Percentiles rank a stretch among this genome's conserved stretches.
These are phyloP conservation scores for Acleris laterana DNA, from an alignment of 2,888 invertebrate genomes.

Conservation along the genomic window DNA sequence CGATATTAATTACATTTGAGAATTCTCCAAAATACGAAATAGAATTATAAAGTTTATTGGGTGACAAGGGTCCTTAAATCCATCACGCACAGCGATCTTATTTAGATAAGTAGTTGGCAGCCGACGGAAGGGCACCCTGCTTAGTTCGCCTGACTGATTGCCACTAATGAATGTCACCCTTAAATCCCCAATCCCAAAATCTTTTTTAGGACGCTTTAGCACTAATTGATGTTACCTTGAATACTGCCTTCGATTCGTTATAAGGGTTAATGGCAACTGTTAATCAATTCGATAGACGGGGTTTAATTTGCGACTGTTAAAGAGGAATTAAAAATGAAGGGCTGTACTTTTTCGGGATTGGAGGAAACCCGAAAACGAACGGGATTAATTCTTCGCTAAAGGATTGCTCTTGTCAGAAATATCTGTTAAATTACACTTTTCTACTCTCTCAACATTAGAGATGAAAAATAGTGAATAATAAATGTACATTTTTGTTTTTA, in stretches of 20 bases:
- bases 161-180: slow-evolving; percentile 76
- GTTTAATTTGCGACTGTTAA: slow-evolving; percentile 30
- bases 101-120: slow-evolving; percentile 78
- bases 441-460: too few species aligned
- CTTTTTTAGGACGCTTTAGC: slow-evolving; percentile 33
- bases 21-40: slow-evolving; percentile 17
- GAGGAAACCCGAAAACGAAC: slow-evolving; percentile 26
- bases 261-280: slow-evolving; percentile 31
- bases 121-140: slow-evolving; percentile 73
- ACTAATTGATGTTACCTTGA: slow-evolving; percentile 38
- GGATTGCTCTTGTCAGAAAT: slow-evolving; percentile 20
- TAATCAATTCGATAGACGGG: slow-evolving; percentile 32
- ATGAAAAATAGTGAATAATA: too few species aligned
- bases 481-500: too few species aligned
- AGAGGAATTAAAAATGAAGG: slow-evolving; percentile 34
- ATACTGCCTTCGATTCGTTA: slow-evolving; percentile 26
- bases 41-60: slow-evolving; percentile 39
- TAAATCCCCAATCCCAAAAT: slow-evolving; percentile 58
- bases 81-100: slow-evolving; percentile 81
- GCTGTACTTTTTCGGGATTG: slow-evolving; percentile 38
- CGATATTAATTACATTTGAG: slow-evolving; percentile 19
- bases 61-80: slow-evolving; percentile 71
- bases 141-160: slow-evolving; percentile 78
- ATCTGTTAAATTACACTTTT: background rate
- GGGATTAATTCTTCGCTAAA: slow-evolving; percentile 21